These are phyloP conservation scores for Macaria liturata DNA, from an alignment of 2,888 invertebrate genomes.

Conservation along the genomic window DNA sequence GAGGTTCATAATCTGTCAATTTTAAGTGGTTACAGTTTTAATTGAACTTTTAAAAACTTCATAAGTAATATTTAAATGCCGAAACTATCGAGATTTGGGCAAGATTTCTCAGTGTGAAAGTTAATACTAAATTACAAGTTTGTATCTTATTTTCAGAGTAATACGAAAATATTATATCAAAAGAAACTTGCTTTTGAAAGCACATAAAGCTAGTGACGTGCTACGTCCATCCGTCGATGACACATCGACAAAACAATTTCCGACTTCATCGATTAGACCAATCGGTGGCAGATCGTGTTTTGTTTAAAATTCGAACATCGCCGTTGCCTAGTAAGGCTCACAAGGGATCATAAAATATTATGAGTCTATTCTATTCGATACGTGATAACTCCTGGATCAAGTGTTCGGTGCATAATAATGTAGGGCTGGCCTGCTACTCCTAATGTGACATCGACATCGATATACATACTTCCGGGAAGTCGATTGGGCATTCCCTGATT, in stretches of 20 bases:
- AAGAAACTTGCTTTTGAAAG: slow-evolving; percentile 9
- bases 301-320: slow-evolving; percentile 78
- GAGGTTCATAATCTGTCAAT: too few relatives aligned
- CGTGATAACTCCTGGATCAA: slow-evolving; percentile 78
- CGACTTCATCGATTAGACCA: slow-evolving; percentile 47
- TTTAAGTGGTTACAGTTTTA: too few relatives aligned
- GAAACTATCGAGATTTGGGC: too few relatives aligned
- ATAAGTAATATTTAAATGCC: too few relatives aligned
- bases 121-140: too few relatives aligned
- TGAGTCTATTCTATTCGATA: slow-evolving; percentile 81
- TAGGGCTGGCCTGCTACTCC: slow-evolving; percentile 59
- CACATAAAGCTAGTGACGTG: slow-evolving; percentile 20
- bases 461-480: slow-evolving; percentile 73
- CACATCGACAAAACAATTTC: slow-evolving; percentile 40
- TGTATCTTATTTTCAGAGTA: too few relatives aligned
- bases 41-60: too few relatives aligned
- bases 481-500: slow-evolving; percentile 52
- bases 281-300: slow-evolving; percentile 54
- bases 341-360: slow-evolving; percentile 82
- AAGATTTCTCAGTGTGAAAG: too few relatives aligned
- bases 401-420: slow-evolving; percentile 78
- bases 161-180: too few relatives aligned
- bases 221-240: slow-evolving; percentile 15
- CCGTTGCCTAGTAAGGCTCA: slow-evolving; percentile 72
- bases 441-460: slow-evolving; percentile 60